phyloP scores from a whole-genome alignment of 2,888 invertebrate genomes.

The Ophioninae sp. region DNA sequence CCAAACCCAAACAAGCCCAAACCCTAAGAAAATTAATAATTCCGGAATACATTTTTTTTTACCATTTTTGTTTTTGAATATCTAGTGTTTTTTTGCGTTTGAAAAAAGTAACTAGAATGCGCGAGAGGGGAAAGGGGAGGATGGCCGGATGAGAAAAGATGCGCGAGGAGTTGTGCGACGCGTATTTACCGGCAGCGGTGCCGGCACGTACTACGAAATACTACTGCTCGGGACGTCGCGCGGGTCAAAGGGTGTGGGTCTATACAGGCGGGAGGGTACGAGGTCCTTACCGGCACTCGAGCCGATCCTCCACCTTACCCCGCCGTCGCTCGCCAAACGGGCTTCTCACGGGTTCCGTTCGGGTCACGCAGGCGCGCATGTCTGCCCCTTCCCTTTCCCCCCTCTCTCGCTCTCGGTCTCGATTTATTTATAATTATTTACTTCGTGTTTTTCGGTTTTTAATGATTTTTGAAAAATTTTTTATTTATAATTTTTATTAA shows the following conservation, averaged over 20 bases:
- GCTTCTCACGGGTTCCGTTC: slow-evolving; percentile 59
- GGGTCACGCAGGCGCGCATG: slow-evolving; percentile 69
- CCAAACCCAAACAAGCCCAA: too few species aligned
- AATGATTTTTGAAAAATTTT: too few species aligned
- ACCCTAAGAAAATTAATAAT: too few species aligned
- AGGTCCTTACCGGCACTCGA: slow-evolving; percentile 57
- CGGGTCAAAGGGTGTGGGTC: slow-evolving; percentile 52
- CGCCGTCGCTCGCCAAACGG: slow-evolving; percentile 41
- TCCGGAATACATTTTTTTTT: too few species aligned
- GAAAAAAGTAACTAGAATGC: too few species aligned
- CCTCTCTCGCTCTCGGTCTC: not conserved
- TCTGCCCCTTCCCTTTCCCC: slow-evolving; percentile 63
- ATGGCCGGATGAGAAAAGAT: too few species aligned
- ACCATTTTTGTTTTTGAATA: too few species aligned
- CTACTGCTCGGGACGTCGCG: slow-evolving; percentile 67
- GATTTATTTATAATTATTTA: too few species aligned
- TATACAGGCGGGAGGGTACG: slow-evolving; percentile 53
- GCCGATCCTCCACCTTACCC: slow-evolving; percentile 27
- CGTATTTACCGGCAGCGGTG: slow-evolving; percentile 39
- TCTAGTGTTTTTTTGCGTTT: too few species aligned
- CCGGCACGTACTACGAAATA: slow-evolving; percentile 73
- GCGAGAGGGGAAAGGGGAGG: too few species aligned
- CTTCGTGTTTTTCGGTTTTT: too few species aligned
- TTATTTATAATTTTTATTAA: too few species aligned
- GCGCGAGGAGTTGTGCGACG: slow-evolving; percentile 3